Conservation (phyloP, 2,797 vertebrate genomes). For the Tolypeutes matacus region DNA sequence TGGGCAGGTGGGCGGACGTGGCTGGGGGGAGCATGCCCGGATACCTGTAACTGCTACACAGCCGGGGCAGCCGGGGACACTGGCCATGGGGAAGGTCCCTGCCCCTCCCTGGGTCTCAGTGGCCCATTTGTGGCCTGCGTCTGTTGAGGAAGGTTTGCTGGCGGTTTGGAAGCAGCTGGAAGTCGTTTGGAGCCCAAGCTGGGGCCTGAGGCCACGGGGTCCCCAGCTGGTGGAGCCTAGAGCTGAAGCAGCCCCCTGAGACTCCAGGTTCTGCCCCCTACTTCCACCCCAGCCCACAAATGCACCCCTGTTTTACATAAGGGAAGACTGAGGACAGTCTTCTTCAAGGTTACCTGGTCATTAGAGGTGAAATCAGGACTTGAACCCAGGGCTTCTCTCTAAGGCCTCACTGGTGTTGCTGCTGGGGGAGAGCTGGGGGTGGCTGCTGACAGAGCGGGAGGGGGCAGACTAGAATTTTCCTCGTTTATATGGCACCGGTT, state of each 20-base stretch:
- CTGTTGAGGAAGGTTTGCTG: background rate
- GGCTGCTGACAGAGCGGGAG: background rate
- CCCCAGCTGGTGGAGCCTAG: background rate
- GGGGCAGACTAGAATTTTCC: background rate
- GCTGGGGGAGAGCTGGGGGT: background rate
- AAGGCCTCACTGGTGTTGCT: background rate
- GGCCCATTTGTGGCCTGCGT: background rate
- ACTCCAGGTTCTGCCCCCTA: background rate
- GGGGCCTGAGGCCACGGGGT: background rate
- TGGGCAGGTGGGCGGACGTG: constrained; percentile 46
- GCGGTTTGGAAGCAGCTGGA: background rate
- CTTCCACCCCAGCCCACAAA: background rate
- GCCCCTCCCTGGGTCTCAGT: fast-evolving
- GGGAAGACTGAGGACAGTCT: background rate
- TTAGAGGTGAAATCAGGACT: background rate
- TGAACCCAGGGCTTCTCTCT: background rate
- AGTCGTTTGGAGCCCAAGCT: background rate
- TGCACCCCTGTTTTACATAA: background rate
- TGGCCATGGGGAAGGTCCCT: background rate
- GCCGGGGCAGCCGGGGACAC: background rate
- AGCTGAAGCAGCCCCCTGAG: background rate
- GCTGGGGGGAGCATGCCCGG: background rate
- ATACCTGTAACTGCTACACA: background rate
- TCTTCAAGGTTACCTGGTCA: background rate
- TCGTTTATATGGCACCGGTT: background rate